Evolutionary conservation across 1,140 invertebrate genomes (phyloP).

Genomic region (Cydia strobilella): DNA sequence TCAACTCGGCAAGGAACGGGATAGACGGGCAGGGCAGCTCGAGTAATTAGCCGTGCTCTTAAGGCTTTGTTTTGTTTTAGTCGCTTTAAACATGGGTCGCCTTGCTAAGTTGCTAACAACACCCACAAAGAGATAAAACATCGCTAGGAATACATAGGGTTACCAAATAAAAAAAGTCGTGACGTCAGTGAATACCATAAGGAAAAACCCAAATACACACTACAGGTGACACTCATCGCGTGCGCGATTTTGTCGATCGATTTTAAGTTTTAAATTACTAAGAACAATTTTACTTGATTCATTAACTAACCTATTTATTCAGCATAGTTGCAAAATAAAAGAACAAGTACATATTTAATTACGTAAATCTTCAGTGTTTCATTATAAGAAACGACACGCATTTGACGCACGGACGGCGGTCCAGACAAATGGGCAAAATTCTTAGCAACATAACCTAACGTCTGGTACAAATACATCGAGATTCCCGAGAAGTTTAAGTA

Average conservation of each 20-base stretch:
- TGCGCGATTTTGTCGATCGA: too few relatives aligned
- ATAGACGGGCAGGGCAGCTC: not conserved
- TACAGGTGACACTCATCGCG: too few relatives aligned
- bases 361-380: not conserved
- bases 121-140: not conserved
- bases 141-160: not conserved
- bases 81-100: not conserved
- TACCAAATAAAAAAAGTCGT: not conserved
- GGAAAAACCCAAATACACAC: too few relatives aligned
- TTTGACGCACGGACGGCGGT: not conserved
- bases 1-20: not conserved
- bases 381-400: not conserved
- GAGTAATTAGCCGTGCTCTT: slow-evolving; percentile 41
- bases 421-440: not conserved
- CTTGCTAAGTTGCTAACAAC: not conserved
- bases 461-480: not conserved
- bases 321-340: not conserved
- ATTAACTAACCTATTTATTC: not conserved
- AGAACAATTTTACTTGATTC: not conserved
- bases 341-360: not conserved
- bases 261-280: not conserved
- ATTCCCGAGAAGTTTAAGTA: not conserved
- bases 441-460: not conserved
- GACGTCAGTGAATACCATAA: too few relatives aligned
- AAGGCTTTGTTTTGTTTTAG: slow-evolving; percentile 30